phyloP scores from a whole-genome alignment of 2,113 vertebrate species.

The Aegithalos caudatus region DNA sequence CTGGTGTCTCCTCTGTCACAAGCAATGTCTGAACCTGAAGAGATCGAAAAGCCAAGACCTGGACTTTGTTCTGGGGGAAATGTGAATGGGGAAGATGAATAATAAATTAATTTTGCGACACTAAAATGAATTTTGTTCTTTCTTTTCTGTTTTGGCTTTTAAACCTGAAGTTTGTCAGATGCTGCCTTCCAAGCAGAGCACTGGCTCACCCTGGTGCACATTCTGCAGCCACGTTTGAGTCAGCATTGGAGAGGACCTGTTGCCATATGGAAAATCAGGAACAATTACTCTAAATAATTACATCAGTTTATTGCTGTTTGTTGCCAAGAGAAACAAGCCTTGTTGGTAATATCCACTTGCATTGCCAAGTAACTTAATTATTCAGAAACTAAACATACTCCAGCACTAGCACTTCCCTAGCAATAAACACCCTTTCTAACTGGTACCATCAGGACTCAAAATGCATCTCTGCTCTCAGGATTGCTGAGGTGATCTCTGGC shows the following conservation, averaged over 20 bases:
- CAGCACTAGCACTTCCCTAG: background rate
- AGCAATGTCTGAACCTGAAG: background rate
- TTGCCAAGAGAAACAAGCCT: conserved; percentile 52
- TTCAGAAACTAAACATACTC: background rate
- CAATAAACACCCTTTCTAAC: background rate
- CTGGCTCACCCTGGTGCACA: background rate
- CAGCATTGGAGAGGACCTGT: background rate
- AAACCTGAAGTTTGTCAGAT: background rate
- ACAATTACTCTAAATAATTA: conserved; percentile 40
- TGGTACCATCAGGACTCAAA: background rate
- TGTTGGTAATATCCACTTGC: background rate
- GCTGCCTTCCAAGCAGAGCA: background rate
- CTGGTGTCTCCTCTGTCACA: background rate
- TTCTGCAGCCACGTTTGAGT: background rate
- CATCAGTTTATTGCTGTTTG: conserved; percentile 15
- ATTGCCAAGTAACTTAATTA: conserved; percentile 37
- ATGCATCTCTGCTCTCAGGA: background rate
- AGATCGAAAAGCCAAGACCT: background rate
- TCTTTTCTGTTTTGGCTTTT: background rate
- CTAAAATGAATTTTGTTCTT: background rate
- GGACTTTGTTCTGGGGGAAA: background rate
- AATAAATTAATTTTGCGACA: background rate
- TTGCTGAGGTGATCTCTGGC: background rate
- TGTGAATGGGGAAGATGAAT: background rate
- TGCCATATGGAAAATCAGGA: conserved; percentile 2